These are phyloP conservation scores for Ferdinandea cuprea DNA, from an alignment of 2,888 invertebrate species.

Conservation along the genomic window DNA sequence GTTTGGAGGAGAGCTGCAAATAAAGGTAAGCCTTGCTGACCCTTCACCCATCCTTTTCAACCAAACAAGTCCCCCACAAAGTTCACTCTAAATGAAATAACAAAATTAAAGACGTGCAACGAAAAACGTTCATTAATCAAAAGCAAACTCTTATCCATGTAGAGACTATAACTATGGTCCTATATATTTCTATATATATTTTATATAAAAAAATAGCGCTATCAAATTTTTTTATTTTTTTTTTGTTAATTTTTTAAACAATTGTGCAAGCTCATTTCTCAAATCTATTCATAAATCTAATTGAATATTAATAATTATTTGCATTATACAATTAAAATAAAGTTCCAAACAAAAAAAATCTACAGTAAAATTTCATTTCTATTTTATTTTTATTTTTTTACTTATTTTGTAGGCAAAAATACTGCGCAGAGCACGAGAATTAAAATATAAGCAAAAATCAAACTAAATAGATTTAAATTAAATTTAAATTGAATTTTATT, in stretches of 20 bases:
- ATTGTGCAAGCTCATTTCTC: constrained; percentile 73
- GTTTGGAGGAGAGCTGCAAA: too few relatives aligned
- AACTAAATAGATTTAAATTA: constrained; percentile 9
- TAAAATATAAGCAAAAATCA: constrained; percentile 33
- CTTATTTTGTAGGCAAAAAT: constrained; percentile 38
- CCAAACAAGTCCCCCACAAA: neutral
- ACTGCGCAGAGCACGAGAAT: constrained; percentile 35
- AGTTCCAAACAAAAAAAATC: neutral
- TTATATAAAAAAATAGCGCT: constrained; percentile 73
- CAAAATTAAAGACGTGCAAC: constrained; percentile 17
- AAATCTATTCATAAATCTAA: constrained; percentile 64
- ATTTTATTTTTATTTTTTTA: constrained; percentile 3
- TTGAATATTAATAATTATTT: constrained; percentile 45
- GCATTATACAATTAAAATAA: constrained; percentile 25
- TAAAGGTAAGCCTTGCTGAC: too few relatives aligned
- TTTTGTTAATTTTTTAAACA: constrained; percentile 54
- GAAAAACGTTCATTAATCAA: constrained; percentile 15
- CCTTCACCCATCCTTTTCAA: too few relatives aligned
- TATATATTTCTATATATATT: constrained; percentile 59
- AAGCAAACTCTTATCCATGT: constrained; percentile 45
- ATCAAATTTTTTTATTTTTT: constrained; percentile 68
- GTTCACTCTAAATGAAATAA: neutral
- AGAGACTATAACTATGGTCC: constrained; percentile 70
- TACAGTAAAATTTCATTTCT: neutral
- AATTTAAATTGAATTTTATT: constrained; percentile 15